Evolutionary conservation across 1,140 invertebrate species (phyloP).

Genomic region (Adelges cooleyi): DNA sequence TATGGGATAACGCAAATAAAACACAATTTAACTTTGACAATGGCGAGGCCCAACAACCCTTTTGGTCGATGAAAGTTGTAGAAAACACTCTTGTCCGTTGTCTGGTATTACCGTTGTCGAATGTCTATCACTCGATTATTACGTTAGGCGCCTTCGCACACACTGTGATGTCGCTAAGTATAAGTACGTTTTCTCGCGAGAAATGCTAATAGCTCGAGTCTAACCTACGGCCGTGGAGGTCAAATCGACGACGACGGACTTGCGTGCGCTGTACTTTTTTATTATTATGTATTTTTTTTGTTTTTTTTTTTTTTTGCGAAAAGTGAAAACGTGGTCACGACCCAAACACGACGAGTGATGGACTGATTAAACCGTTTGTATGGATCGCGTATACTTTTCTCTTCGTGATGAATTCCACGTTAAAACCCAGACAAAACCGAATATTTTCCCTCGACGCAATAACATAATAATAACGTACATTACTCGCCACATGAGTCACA

Average conservation of each 20-base stretch:
- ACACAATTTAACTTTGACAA: no score
- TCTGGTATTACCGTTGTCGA: no score
- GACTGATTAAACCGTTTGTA: neutral
- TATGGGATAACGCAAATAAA: no score
- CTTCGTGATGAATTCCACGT: conserved; percentile 1
- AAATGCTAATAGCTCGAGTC: neutral
- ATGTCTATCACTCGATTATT: no score
- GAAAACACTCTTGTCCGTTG: no score
- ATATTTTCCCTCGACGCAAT: neutral
- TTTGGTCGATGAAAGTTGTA: no score
- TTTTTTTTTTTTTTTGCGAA: conserved; percentile 2
- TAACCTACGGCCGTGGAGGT: neutral
- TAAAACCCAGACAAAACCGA: neutral
- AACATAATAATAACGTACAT: neutral
- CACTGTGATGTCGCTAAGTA: no score
- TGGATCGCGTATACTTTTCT: neutral
- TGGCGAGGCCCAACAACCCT: no score
- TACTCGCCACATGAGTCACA: no score
- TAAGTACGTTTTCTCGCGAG: neutral
- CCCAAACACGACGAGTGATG: neutral
- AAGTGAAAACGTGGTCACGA: conserved; percentile 27
- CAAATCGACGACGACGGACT: neutral
- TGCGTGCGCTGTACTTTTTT: neutral
- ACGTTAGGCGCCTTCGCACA: no score
- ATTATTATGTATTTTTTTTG: neutral